Conservation (phyloP, 2,113 vertebrate species). For the Tychaedon coryphoeus region DNA sequence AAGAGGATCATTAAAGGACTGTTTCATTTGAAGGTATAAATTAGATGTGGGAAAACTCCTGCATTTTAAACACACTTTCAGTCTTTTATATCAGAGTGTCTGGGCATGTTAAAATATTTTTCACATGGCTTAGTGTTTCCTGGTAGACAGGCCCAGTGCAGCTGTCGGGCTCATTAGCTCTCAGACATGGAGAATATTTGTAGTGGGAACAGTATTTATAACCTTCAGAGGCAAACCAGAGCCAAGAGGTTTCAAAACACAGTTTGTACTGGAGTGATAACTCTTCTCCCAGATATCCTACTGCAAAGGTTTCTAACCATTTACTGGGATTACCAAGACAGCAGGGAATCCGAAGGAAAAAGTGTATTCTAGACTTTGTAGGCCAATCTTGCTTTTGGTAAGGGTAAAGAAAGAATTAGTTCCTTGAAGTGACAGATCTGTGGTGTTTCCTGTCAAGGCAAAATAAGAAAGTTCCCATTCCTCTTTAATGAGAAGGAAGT, state of each 20-base stretch:
- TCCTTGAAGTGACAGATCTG: neutral
- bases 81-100: neutral
- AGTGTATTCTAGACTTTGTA: neutral
- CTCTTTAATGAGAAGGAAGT: neutral
- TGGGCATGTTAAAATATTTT: constrained; percentile 9
- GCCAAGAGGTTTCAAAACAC: neutral
- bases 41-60: neutral
- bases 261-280: neutral
- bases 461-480: neutral
- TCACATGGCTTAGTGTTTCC: constrained; percentile 21
- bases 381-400: neutral
- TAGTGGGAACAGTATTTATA: constrained; percentile 40
- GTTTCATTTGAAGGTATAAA: neutral
- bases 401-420: neutral
- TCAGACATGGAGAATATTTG: constrained; percentile 27
- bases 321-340: neutral
- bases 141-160: constrained; percentile 6
- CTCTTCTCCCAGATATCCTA: neutral
- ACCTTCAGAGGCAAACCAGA: neutral
- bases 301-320: neutral
- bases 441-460: neutral
- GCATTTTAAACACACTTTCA: neutral
- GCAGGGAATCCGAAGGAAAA: neutral
- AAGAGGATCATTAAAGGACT: neutral
- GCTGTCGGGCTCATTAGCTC: constrained; percentile 27